phyloP scores from a whole-genome alignment of 2,113 vertebrate species.

The Crotophaga sulcirostris region DNA sequence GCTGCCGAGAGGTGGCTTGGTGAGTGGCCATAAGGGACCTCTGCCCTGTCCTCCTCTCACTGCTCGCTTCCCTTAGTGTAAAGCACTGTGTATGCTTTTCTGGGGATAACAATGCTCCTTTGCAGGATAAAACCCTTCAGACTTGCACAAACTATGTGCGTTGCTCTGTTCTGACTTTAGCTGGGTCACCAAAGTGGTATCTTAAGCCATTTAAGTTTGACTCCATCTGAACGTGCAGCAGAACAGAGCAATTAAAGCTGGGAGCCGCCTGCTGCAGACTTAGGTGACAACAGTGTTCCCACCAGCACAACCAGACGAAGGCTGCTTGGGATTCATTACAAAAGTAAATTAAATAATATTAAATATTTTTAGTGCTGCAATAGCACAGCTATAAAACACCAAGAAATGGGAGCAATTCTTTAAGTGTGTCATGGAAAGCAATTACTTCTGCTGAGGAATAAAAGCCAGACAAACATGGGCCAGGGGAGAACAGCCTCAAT shows the following conservation, averaged over 20 bases:
- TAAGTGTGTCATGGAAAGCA: not conserved
- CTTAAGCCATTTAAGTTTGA: not conserved
- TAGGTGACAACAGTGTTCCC: not conserved
- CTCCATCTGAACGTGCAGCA: not conserved
- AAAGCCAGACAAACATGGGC: not conserved
- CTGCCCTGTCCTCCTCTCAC: not conserved
- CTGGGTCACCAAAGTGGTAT: not conserved
- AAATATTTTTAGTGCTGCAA: not conserved
- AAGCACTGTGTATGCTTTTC: not conserved
- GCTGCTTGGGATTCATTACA: not conserved
- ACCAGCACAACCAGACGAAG: not conserved
- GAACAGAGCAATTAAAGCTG: not conserved
- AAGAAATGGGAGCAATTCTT: not conserved
- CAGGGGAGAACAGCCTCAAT: not conserved
- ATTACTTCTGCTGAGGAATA: not conserved
- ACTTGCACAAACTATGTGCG: accelerated
- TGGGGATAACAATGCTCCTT: not conserved
- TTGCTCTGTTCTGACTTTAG: not conserved
- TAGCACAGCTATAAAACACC: not conserved
- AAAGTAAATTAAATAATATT: not conserved
- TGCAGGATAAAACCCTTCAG: not conserved
- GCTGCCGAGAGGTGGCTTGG: not conserved
- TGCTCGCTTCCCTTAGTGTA: accelerated
- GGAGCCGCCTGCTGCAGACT: not conserved
- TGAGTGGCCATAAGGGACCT: not conserved